phyloP scores from a whole-genome alignment of 2,113 vertebrate species.

The Rhea pennata region DNA sequence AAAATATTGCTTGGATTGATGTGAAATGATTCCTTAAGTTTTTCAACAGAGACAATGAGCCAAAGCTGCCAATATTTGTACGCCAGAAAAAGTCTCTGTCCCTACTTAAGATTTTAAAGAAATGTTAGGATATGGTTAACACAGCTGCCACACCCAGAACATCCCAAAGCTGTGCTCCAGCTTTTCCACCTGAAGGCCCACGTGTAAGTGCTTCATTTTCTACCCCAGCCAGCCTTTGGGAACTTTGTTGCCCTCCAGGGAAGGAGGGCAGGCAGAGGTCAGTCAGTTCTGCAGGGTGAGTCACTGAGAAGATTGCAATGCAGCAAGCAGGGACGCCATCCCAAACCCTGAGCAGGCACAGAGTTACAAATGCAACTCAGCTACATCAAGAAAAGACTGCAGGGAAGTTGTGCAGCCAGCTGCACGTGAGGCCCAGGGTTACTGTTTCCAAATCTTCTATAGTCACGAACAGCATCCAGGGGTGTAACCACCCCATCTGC shows the following conservation, averaged over 20 bases:
- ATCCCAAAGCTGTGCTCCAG: not conserved
- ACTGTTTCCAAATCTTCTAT: not conserved
- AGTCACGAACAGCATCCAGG: not conserved
- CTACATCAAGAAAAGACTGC: not conserved
- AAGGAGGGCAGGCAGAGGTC: not conserved
- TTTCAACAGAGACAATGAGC: not conserved
- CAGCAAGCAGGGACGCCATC: not conserved
- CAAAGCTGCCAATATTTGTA: not conserved
- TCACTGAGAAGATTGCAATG: not conserved
- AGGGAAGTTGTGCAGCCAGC: not conserved
- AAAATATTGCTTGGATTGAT: not conserved
- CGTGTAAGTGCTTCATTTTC: not conserved
- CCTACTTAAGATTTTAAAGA: not conserved
- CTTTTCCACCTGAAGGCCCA: not conserved
- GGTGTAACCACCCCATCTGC: not conserved
- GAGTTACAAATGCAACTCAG: rapidly evolving
- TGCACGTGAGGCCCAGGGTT: not conserved
- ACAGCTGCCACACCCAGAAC: not conserved
- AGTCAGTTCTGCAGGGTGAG: not conserved
- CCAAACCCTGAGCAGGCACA: rapidly evolving
- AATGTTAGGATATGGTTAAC: not conserved
- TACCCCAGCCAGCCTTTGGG: not conserved
- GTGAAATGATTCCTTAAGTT: not conserved
- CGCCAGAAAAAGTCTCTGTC: not conserved
- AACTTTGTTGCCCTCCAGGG: not conserved